Base-by-base conservation (phyloP, 2,113 vertebrate species). In the Corythaeola cristata region DNA sequence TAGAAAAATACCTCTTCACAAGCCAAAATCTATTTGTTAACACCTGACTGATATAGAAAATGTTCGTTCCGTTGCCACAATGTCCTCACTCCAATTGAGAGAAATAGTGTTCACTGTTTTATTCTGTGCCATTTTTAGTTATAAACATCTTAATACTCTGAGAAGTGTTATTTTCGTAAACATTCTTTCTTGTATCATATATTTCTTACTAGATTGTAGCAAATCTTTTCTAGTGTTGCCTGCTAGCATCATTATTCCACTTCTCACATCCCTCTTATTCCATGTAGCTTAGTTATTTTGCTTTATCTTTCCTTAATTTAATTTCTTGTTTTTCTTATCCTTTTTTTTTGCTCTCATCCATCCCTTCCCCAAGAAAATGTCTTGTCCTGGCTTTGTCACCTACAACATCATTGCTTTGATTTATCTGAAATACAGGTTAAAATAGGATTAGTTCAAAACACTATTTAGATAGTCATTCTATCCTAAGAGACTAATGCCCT, bases 281-380 rank as follows among this genome's bases (percentile, higher is more conserved):
- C 96, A 88, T 80, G 58, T 95, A 95, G 78, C 15, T 72, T 90
- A 88, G 85, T 88, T 59, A 60, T 91, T 95, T 91, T 85, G 12
- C 74, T 88, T 88, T 83, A 33, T 78, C 52, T 35, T 41, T 82
- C 6, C 11, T 59, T 78, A 11, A 37, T 81, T 93, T 83, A 73
- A 52, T n/a, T 72, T 27, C 21, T 83, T 76, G 11, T 77, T 62
- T 83, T 83, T 88, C 75, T 88, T 79, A 22, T 90, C 49, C n/a
- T 88, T 92, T 64, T 45, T 82, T 90, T 44, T 44, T 83, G 41
- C 41, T 44, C 14, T 88, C 49, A 94, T 94, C 62, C 87, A 87
- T 85, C 71, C 50, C 5, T 88, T 8, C 28, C 17, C 22, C 30
- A 68, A 82, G 44, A 81, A 85, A 88, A 78, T 68, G 8, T 77